Conservation (phyloP, 2,797 vertebrate genomes). For the Xenops minutus region DNA sequence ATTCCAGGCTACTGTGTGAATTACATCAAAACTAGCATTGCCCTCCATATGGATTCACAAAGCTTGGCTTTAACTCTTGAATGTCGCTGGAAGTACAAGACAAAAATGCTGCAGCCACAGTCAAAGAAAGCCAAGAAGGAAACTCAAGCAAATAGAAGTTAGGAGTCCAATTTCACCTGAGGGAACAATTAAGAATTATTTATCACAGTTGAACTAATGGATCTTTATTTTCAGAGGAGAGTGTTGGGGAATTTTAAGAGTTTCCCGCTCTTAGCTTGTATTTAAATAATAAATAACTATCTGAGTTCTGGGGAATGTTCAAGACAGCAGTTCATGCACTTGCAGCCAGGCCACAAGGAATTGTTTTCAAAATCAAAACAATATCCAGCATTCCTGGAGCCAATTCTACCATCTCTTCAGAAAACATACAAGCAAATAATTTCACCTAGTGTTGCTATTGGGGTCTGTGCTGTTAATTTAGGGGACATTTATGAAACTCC, state of each 20-base stretch:
- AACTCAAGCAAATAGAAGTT: background rate
- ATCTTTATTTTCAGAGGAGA: conserved; percentile 41
- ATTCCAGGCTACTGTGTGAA: conserved; percentile 11
- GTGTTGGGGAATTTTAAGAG: conserved; percentile 9
- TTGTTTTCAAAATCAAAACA: background rate
- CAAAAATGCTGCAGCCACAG: background rate
- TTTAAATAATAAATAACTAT: conserved; percentile 45
- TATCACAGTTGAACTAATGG: background rate
- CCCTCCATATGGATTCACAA: background rate
- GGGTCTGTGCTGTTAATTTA: background rate
- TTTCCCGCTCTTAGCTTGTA: background rate
- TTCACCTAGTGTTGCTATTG: background rate
- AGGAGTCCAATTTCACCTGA: conserved; percentile 1
- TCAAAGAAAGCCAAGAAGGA: background rate
- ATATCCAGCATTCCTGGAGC: background rate
- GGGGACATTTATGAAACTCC: background rate
- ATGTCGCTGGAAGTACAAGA: background rate
- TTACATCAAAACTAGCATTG: background rate
- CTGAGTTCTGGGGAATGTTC: background rate
- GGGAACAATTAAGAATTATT: conserved; percentile 32
- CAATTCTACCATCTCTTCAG: background rate
- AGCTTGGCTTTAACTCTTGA: conserved; percentile 5
- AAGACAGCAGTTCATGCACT: background rate
- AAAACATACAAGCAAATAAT: background rate
- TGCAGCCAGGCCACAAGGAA: background rate